Percentiles rank a stretch among this genome's conserved stretches.
Evolutionary conservation across 2,113 vertebrate species (phyloP).

Genomic region (Marcusenius ussheri): DNA sequence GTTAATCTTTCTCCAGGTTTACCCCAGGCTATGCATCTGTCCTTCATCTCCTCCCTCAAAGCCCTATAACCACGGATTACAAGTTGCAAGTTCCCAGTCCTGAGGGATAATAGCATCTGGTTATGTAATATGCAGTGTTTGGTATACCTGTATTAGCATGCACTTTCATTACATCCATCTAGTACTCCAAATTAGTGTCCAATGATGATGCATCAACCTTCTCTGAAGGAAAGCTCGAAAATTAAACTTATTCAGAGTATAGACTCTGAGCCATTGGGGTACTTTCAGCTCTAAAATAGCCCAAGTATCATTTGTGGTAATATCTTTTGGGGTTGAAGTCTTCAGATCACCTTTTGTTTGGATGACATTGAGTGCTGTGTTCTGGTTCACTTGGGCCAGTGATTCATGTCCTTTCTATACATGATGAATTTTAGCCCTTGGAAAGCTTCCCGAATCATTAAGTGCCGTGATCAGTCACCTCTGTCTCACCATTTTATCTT

Average conservation of each 20-base stretch:
- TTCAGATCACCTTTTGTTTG: not conserved
- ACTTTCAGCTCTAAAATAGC: not conserved
- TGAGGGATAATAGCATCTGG: not conserved
- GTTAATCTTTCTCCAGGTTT: not conserved
- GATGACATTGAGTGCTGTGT: not conserved
- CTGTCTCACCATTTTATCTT: not conserved
- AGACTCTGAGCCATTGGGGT: not conserved
- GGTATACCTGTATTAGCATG: not conserved
- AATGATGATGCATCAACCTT: not conserved
- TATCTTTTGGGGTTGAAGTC: not conserved
- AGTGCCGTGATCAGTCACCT: not conserved
- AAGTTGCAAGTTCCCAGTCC: not conserved
- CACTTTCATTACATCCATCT: not conserved
- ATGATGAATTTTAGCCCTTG: not conserved
- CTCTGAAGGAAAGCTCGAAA: not conserved
- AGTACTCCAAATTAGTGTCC: not conserved
- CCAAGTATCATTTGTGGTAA: not conserved
- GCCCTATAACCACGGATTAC: not conserved
- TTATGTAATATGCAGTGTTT: not conserved
- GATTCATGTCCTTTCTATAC: constrained; percentile 1
- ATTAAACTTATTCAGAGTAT: not conserved
- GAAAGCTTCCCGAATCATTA: not conserved
- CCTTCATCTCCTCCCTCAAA: not conserved
- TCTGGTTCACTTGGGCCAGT: not conserved
- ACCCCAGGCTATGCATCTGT: not conserved